Evolutionary conservation across 2,888 invertebrate species (phyloP), one percentile per base, ranked within the genome.

Genomic region (Mongoloraphidia duomilia): DNA sequence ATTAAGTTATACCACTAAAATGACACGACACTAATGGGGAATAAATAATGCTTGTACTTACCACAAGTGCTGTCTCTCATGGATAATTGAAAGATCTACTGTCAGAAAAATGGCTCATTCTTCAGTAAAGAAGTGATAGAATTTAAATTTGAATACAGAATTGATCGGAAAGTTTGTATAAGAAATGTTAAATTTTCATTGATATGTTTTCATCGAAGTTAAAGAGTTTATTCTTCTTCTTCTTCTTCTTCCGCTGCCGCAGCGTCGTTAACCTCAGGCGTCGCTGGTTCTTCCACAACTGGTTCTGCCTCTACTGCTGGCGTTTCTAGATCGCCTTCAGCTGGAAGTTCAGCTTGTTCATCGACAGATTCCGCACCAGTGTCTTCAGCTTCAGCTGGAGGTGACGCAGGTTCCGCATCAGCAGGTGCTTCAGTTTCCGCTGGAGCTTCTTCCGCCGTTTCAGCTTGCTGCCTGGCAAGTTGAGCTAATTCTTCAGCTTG

Each of bases 381-480:
- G 5, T 46, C 47, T 26, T 43, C 45, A 33, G 50, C 50, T 41
- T 49, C 56, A 14, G 53, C 53, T 50, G 13, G 54, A 50, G 46
- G 52, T 49, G 56, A 56, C 9, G 53, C 56, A 43, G 61, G 55
- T 52, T 61, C 61, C 17, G 60, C 63, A 34, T 59, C 50, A 49
- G 65, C 65, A 13, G 60, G 63, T 46, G 57, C 56, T 50, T 61
- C 59, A 12, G 57, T 55, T 56, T 66, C 63, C 51, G 59, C 47
- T 47, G 33, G 47, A 17, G 59, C 62, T 36, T 55, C 60, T 59
- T 82, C 82, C 1, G 79, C 79, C 58, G 82, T 64, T 65, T 82
- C 82, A 43, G 78, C 80, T 53, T 82, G 82, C 73, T 78, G 66
- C 55, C 65, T 62, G 54, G 68, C 67, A 35, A 66, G 53, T 58